Evolutionary conservation across 1,140 invertebrate species (phyloP).

Genomic region (Micrasema minimum): DNA sequence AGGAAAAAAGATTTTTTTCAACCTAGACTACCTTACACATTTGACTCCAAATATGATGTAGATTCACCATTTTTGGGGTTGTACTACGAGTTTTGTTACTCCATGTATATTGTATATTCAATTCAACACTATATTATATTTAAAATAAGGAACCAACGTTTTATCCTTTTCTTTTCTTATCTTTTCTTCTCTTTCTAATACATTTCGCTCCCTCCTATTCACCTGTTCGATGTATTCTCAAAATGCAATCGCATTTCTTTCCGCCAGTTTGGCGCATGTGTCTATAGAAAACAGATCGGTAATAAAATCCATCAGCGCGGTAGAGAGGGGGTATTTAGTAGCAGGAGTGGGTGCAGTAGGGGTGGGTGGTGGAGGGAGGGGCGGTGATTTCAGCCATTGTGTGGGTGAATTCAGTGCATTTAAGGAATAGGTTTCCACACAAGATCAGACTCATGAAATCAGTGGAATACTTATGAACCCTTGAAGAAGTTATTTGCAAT

Average conservation of each 20-base stretch:
- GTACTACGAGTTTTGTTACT: too few species aligned
- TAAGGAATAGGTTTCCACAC: constrained; percentile 44
- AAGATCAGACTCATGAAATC: background rate
- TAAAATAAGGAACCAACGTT: too few species aligned
- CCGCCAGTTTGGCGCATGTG: constrained; percentile 36
- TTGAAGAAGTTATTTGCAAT: too few species aligned
- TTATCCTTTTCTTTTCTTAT: background rate
- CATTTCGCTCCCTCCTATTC: background rate
- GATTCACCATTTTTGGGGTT: too few species aligned
- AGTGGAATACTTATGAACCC: too few species aligned
- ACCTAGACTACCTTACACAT: too few species aligned
- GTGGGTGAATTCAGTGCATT: constrained; percentile 49
- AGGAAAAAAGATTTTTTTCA: too few species aligned
- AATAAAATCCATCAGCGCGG: constrained; percentile 25
- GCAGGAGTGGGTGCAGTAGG: background rate
- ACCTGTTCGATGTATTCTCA: constrained; percentile 7
- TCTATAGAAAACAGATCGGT: constrained; percentile 37
- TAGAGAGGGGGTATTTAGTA: constrained; percentile 24
- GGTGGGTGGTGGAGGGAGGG: constrained; percentile 14
- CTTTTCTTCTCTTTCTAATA: background rate
- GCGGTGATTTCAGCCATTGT: constrained; percentile 51
- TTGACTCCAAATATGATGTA: too few species aligned
- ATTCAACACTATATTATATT: too few species aligned
- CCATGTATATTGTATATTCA: too few species aligned
- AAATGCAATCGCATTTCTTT: constrained; percentile 38